Conservation (phyloP, 2,797 vertebrate species). For the Fratercula arctica region DNA sequence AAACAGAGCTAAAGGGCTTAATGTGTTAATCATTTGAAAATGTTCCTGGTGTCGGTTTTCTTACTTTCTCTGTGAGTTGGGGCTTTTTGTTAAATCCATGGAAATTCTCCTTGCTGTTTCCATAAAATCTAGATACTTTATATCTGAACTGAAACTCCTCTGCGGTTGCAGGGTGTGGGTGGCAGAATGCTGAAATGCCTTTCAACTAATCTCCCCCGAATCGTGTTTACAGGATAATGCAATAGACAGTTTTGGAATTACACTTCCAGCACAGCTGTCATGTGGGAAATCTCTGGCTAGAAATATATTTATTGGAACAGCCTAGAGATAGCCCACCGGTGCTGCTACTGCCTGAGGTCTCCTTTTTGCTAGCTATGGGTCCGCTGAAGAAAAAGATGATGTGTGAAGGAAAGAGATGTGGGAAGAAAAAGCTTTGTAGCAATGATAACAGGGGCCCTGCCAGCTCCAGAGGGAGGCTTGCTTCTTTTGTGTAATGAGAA, state of each 20-base stretch:
- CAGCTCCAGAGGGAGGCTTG: neutral
- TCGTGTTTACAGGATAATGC: neutral
- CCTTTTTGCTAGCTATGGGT: neutral
- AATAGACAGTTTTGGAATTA: neutral
- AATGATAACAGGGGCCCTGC: neutral
- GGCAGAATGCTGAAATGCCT: neutral
- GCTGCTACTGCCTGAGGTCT: neutral
- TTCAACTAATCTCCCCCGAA: neutral
- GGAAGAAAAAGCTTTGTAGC: neutral
- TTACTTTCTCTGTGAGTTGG: neutral
- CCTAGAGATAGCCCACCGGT: neutral
- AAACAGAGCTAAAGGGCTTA: neutral
- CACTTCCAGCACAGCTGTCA: neutral
- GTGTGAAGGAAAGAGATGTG: neutral
- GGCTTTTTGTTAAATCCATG: constrained; percentile 17
- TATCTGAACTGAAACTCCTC: constrained; percentile 28
- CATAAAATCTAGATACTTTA: constrained; percentile 7
- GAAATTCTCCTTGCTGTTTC: constrained; percentile 43
- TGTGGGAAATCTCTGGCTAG: neutral
- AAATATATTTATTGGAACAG: neutral
- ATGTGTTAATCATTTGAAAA: neutral
- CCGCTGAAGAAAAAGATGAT: neutral
- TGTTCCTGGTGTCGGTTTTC: neutral
- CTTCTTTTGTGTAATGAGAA: neutral
- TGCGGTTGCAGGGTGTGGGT: neutral